phyloP scores from a whole-genome alignment of 1,140 invertebrate genomes.

The Pseudomyrmex gracilis region DNA sequence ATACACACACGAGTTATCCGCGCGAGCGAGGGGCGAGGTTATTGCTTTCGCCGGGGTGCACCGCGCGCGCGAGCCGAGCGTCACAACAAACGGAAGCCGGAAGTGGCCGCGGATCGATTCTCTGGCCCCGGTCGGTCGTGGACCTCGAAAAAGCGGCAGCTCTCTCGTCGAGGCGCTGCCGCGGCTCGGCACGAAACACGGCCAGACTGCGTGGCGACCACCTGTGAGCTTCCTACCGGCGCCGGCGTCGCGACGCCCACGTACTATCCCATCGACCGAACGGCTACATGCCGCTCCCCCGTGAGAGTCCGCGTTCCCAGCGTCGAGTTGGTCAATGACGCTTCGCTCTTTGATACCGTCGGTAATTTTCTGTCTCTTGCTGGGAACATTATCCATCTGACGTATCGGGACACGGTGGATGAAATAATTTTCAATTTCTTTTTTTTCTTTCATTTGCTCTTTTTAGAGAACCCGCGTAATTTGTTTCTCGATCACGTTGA shows the following conservation, averaged over 20 bases:
- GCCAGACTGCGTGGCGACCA: conserved; percentile 82
- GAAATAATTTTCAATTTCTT: background rate
- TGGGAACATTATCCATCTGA: background rate
- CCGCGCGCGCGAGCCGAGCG: conserved; percentile 57
- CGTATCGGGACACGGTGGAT: background rate
- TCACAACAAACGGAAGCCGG: conserved; percentile 79
- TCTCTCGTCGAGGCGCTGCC: conserved; percentile 64
- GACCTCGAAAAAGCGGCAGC: conserved; percentile 76
- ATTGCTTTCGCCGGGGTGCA: conserved; percentile 28
- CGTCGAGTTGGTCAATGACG: conserved; percentile 53
- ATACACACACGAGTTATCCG: conserved; percentile 10
- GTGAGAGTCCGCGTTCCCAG: conserved; percentile 34
- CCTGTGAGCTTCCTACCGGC: conserved; percentile 79
- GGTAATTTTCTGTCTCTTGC: conserved; percentile 30
- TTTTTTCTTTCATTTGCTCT: background rate
- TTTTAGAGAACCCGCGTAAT: background rate
- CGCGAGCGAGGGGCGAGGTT: conserved; percentile 41
- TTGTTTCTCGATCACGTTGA: background rate
- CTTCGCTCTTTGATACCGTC: conserved; percentile 50
- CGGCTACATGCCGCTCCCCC: conserved; percentile 7
- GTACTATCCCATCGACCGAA: conserved; percentile 71
- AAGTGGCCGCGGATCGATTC: conserved; percentile 72
- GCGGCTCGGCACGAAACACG: conserved; percentile 70
- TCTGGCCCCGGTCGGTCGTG: conserved; percentile 70
- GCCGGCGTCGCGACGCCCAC: conserved; percentile 77